Base-by-base conservation (phyloP, 2,888 invertebrate genomes). In the Andricus curvator region DNA sequence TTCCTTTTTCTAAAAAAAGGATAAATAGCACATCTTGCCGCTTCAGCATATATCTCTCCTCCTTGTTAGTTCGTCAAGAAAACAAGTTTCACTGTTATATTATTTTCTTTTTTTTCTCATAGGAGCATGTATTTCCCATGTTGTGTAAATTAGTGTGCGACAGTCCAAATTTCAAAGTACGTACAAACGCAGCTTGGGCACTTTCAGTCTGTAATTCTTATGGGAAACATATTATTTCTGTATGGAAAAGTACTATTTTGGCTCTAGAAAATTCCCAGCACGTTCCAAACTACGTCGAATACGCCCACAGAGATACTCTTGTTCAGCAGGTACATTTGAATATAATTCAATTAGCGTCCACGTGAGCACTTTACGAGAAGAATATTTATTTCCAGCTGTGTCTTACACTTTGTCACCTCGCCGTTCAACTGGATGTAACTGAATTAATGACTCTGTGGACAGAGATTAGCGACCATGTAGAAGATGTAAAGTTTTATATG, bases 101-200 rank as follows among this genome's bases (percentile, higher is more conserved):
- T 77, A 37, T 78, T 41, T 37, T 20, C 9, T 76, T 51, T 82
- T 56, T 81, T 80, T 80, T 83, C 85, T 88, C 90, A 64, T 92
- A 96, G 96, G 93, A 93, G 48, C 93, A 94, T 85, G 94, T 97
- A 0, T 96, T 96, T 86, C 93, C 94, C 20, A 94, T 94, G 17
- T 93, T 98, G 8, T 95, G 95, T 83, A 94, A 94, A 22, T 92
- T 97, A 25, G 95, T 97, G 0, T 94, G 95, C 76, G 95, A 95
- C 82, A 97, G 96, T 91, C 95, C 95, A 80, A 98, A 98, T 91
- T 96, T 98, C 86, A 98, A 98, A 94, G 98, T 98, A 9, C 95
- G 98, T 48, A 97, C 97, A 81, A 98, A 97, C 92, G 98, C 98
- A 4, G 96, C 97, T 1, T 94, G 95, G 80, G 97, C 98, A 0